phyloP scores from a whole-genome alignment of 2,888 invertebrate species.

The Meganola albula region DNA sequence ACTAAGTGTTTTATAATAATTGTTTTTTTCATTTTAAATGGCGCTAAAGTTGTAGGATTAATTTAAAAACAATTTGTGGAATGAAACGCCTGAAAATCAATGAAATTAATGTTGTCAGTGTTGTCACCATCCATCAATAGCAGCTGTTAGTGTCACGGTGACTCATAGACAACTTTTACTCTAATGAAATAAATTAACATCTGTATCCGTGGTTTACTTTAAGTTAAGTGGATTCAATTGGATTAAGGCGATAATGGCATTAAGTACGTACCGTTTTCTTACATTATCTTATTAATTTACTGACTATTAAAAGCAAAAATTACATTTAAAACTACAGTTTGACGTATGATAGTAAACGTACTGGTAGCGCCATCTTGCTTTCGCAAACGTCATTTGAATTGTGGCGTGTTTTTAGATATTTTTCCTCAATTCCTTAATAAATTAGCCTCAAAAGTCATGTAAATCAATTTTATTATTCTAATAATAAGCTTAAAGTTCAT shows the following conservation, averaged over 20 bases:
- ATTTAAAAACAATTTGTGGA: no score
- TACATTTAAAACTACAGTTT: conserved; percentile 41
- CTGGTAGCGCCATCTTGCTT: conserved; percentile 63
- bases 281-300: conserved; percentile 7
- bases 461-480: no score
- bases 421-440: no score
- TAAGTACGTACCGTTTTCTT: conserved; percentile 45
- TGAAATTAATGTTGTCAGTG: conserved; percentile 7
- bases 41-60: no score
- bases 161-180: conserved; percentile 35
- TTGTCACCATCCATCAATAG: no score
- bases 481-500: no score
- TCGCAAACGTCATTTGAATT: conserved; percentile 28
- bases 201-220: conserved; percentile 14
- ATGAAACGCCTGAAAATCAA: no score
- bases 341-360: conserved; percentile 55
- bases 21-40: no score
- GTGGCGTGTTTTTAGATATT: conserved; percentile 35
- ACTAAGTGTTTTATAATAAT: no score
- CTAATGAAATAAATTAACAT: no score
- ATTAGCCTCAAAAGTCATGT: no score
- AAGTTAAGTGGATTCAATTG: not conserved
- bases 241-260: conserved; percentile 41
- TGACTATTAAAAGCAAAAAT: conserved; percentile 5
- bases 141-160: no score